These are phyloP conservation scores for Geococcyx californianus DNA, from an alignment of 2,113 vertebrate species.

Conservation along the genomic window DNA sequence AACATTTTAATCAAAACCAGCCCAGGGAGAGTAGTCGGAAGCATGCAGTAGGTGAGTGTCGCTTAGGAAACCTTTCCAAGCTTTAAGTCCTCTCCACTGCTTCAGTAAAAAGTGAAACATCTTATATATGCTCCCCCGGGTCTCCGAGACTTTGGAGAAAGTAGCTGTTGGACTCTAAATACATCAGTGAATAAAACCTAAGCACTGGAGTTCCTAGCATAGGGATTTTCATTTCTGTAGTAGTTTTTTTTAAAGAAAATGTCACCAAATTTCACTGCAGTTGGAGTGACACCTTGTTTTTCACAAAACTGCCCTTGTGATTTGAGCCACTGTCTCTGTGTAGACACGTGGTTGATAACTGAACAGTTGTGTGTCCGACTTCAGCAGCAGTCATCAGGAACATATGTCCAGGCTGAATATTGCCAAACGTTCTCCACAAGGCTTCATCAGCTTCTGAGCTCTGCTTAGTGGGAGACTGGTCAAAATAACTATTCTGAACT, in stretches of 20 bases:
- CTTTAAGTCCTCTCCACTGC: not conserved
- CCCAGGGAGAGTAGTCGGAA: not conserved
- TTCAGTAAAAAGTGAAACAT: not conserved
- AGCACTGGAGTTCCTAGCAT: not conserved
- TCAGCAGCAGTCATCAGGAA: not conserved
- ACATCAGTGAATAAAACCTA: not conserved
- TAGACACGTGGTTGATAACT: accelerated
- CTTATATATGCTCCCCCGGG: not conserved
- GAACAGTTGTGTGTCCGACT: not conserved
- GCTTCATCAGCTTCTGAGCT: not conserved
- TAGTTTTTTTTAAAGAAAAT: not conserved
- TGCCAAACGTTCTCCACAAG: not conserved
- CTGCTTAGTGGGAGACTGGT: not conserved
- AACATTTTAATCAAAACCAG: not conserved
- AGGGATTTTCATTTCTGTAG: not conserved
- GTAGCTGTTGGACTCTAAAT: not conserved
- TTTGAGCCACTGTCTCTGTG: not conserved
- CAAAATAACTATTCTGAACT: not conserved
- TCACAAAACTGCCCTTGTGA: not conserved
- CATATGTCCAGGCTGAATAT: not conserved
- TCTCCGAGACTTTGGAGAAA: not conserved
- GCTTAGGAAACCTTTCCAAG: not conserved
- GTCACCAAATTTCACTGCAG: not conserved
- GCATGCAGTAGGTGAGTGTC: accelerated
- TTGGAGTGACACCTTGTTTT: not conserved